Evolutionary conservation across 2,113 vertebrate species (phyloP).

Genomic region (Bucco capensis): DNA sequence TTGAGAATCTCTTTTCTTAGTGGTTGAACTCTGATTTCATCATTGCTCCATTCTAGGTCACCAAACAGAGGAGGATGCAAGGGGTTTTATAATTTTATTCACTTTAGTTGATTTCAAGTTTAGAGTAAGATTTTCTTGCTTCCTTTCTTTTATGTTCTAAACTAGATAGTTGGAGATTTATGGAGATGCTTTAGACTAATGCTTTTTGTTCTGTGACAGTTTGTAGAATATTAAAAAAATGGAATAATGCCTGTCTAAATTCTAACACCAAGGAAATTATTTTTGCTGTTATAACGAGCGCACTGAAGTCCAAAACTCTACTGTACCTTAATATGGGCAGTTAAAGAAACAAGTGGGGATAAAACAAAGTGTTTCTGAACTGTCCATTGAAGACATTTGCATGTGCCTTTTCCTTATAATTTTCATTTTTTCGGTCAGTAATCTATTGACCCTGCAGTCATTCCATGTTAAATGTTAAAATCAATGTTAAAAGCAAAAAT

Average conservation of each 20-base stretch:
- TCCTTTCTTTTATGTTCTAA: background rate
- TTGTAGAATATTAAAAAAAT: background rate
- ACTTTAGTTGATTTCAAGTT: background rate
- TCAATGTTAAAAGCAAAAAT: background rate
- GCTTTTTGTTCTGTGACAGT: slow-evolving; percentile 6
- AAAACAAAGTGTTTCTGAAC: slow-evolving; percentile 54
- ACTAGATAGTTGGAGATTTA: background rate
- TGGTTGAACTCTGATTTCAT: background rate
- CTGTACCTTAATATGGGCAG: slow-evolving; percentile 41
- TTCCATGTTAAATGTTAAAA: slow-evolving; percentile 47
- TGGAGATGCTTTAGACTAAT: background rate
- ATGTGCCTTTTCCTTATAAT: slow-evolving; percentile 62
- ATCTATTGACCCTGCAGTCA: background rate
- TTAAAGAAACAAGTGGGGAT: slow-evolving; percentile 53
- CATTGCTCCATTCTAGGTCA: background rate
- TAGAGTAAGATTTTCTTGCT: background rate
- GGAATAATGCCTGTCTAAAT: slow-evolving; percentile 41
- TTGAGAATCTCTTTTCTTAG: background rate
- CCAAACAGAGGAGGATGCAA: background rate
- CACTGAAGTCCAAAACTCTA: slow-evolving; percentile 50
- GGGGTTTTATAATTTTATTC: background rate
- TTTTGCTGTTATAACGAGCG: slow-evolving; percentile 21
- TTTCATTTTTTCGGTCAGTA: slow-evolving; percentile 20
- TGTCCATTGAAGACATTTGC: slow-evolving; percentile 48
- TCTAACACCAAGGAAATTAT: slow-evolving; percentile 24